A percentile compares a stretch with the other conserved stretches of the same genome.
Evolutionary conservation across 2,113 vertebrate species (phyloP).

Genomic region (Tauraco erythrolophus): DNA sequence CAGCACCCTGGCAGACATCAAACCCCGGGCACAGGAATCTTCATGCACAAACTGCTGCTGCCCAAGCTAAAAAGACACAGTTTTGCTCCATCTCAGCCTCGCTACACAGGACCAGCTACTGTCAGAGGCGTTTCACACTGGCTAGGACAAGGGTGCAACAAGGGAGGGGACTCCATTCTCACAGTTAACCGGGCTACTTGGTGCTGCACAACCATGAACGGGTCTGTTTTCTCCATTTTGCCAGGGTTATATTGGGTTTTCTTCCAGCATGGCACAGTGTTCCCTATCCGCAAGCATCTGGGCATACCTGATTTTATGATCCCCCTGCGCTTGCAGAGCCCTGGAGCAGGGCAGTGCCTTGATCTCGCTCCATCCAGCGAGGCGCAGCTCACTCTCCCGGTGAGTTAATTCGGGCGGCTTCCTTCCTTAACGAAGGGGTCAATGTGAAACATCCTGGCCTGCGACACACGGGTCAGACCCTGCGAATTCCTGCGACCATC

Average conservation of each 20-base stretch:
- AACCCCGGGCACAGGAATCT: accelerated
- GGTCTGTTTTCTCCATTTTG: not conserved
- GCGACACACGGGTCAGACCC: not conserved
- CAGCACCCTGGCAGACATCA: not conserved
- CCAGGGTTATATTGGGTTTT: not conserved
- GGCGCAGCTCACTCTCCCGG: not conserved
- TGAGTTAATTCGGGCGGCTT: not conserved
- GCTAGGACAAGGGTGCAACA: not conserved
- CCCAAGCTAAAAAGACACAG: not conserved
- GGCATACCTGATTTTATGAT: not conserved
- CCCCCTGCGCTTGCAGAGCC: not conserved
- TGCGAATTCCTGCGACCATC: not conserved
- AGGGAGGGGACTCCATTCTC: not conserved
- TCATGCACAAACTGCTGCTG: not conserved
- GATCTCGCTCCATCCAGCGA: not conserved
- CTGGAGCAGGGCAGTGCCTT: not conserved
- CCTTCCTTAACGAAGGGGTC: accelerated
- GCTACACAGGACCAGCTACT: accelerated
- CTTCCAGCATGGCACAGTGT: not conserved
- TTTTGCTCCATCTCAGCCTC: not conserved
- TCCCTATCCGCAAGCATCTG: not conserved
- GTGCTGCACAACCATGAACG: not conserved
- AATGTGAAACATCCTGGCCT: not conserved
- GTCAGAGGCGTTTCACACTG: not conserved
- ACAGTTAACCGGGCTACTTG: not conserved